These are phyloP conservation scores for Thalassoma bifasciatum DNA, from an alignment of 2,113 vertebrate genomes.

Conservation along the genomic window DNA sequence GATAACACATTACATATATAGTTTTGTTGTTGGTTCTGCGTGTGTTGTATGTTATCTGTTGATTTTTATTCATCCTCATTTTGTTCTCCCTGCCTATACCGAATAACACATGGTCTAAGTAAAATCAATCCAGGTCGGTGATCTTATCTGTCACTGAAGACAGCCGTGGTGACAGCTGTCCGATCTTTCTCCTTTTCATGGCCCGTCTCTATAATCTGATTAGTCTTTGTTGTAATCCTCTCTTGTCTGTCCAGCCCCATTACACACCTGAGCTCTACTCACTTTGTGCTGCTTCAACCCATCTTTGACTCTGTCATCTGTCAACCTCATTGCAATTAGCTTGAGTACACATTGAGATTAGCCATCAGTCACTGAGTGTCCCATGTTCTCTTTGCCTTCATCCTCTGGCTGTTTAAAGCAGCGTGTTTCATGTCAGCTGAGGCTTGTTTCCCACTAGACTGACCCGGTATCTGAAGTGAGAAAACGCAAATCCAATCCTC, in stretches of 20 bases:
- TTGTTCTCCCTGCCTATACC: not conserved
- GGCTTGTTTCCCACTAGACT: not conserved
- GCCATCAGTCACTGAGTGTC: not conserved
- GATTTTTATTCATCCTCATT: not conserved
- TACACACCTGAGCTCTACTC: slow-evolving; percentile 17
- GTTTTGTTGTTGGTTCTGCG: too few species aligned
- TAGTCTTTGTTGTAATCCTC: slow-evolving; percentile 16
- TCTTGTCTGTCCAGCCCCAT: not conserved
- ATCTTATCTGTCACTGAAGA: slow-evolving; percentile 5
- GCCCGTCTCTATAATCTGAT: slow-evolving; percentile 9
- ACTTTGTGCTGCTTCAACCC: not conserved
- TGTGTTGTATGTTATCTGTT: not conserved
- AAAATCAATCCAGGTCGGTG: not conserved
- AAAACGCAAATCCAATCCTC: not conserved
- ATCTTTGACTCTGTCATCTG: slow-evolving; percentile 10
- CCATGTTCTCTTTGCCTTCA: not conserved
- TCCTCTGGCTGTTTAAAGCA: not conserved
- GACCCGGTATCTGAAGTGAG: not conserved
- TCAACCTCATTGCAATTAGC: slow-evolving; percentile 1
- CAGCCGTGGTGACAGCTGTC: not conserved
- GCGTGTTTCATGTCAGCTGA: not conserved
- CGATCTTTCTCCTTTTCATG: not conserved
- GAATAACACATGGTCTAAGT: not conserved
- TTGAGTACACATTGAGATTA: not conserved
- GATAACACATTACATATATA: too few species aligned